Evolutionary conservation across 2,797 vertebrate species (phyloP).

Genomic region (Cetoscarus ocellatus): DNA sequence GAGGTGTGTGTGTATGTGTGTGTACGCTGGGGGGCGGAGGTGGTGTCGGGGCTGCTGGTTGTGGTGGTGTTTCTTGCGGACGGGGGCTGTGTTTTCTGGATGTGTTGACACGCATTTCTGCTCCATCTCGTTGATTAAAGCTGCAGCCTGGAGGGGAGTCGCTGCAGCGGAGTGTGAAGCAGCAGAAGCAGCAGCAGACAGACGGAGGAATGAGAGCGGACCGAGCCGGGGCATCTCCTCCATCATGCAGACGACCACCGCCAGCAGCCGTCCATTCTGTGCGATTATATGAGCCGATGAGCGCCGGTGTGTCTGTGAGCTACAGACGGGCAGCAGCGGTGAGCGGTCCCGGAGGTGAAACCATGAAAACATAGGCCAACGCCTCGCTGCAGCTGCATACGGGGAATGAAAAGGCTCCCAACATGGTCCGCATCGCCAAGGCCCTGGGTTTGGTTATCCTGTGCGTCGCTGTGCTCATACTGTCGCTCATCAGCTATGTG

Average conservation of each 20-base stretch:
- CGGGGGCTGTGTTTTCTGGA: constrained; percentile 22
- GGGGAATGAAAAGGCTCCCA: constrained; percentile 80
- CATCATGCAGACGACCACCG: constrained; percentile 57
- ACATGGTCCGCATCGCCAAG: constrained; percentile 97
- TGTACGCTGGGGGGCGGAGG: background rate
- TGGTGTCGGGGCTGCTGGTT: constrained; percentile 10
- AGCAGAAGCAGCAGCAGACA: constrained; percentile 28
- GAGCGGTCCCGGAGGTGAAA: constrained; percentile 15
- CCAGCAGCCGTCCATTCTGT: constrained; percentile 57
- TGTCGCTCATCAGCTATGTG: constrained; percentile 98
- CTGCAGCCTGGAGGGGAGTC: constrained; percentile 42
- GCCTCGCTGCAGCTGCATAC: constrained; percentile 53
- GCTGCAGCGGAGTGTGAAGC: constrained; percentile 20
- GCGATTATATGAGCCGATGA: constrained; percentile 43
- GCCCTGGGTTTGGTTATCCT: constrained; percentile 95
- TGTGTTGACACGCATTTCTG: constrained; percentile 55
- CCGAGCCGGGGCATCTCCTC: constrained; percentile 41
- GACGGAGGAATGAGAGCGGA: constrained; percentile 59
- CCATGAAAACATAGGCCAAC: constrained; percentile 55
- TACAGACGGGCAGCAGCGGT: constrained; percentile 15
- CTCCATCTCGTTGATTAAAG: constrained; percentile 70
- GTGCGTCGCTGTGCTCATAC: constrained; percentile 93
- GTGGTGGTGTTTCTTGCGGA: constrained; percentile 6
- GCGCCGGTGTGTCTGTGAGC: constrained; percentile 11
- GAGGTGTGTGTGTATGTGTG: background rate